Evolutionary conservation across 2,113 vertebrate species (phyloP).

Genomic region (Orthonyx spaldingii): DNA sequence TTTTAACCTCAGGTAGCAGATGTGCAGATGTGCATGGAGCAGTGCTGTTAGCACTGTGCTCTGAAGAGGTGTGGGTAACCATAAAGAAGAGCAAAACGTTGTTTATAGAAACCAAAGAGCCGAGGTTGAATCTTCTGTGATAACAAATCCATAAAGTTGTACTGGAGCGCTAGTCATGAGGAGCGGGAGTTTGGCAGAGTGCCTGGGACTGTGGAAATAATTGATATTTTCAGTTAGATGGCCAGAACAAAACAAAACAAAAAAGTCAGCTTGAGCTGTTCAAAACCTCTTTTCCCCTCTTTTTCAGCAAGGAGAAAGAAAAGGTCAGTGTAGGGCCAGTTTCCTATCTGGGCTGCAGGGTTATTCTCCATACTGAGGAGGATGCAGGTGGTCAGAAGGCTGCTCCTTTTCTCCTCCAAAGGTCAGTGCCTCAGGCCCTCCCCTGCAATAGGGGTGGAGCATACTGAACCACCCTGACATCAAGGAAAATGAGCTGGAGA

Average conservation of each 20-base stretch:
- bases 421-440: neutral
- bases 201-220: neutral
- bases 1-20: neutral
- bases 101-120: neutral
- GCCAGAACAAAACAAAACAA: neutral
- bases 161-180: neutral
- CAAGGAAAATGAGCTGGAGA: accelerated
- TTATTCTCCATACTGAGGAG: neutral
- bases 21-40: neutral
- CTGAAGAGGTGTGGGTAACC: neutral
- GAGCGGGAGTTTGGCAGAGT: neutral
- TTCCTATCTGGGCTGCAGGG: neutral
- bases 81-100: neutral
- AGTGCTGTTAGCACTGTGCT: neutral
- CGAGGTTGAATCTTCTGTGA: neutral
- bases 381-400: neutral
- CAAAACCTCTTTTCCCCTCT: neutral
- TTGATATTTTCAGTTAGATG: constrained; percentile 1
- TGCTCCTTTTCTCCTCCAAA: neutral
- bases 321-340: neutral
- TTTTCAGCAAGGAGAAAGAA: neutral
- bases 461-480: accelerated
- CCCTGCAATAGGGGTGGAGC: neutral
- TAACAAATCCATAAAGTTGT: constrained; percentile 1
- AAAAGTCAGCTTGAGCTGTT: neutral